Percentiles rank a stretch among this genome's conserved stretches.
These are phyloP conservation scores for Sylvietta virens DNA, from an alignment of 2,113 vertebrate species.

Conservation along the genomic window DNA sequence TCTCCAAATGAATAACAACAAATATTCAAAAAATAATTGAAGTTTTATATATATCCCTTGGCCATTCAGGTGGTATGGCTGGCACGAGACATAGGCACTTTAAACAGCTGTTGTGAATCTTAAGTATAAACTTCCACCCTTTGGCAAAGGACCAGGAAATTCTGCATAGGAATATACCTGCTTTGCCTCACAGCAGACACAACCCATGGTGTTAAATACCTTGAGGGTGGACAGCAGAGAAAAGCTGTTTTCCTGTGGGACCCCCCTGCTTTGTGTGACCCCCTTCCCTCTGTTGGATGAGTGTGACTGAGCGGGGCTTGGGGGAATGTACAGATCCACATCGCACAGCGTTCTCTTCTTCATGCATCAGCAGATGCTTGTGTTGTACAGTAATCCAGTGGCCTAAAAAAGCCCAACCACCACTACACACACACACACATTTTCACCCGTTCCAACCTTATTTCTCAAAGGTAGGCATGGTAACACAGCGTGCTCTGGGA, in stretches of 20 bases:
- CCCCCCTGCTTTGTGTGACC: background rate
- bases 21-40: slow-evolving; percentile 64
- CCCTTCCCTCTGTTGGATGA: background rate
- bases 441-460: background rate
- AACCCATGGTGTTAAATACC: accelerated
- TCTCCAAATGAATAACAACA: slow-evolving; percentile 66
- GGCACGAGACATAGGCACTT: slow-evolving; percentile 40
- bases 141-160: slow-evolving; percentile 38
- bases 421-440: background rate
- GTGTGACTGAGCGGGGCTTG: accelerated
- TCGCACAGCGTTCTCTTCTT: background rate
- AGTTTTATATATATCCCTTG: slow-evolving; percentile 67
- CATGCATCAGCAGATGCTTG: background rate
- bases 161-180: slow-evolving; percentile 51
- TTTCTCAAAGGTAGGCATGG: background rate
- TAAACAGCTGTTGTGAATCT: slow-evolving; percentile 65
- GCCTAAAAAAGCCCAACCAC: background rate
- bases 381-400: background rate
- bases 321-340: background rate
- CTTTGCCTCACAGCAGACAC: background rate
- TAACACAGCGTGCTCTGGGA: background rate
- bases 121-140: slow-evolving; percentile 55
- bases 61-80: slow-evolving; percentile 66
- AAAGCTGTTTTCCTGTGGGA: background rate
- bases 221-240: background rate